Percentiles rank a stretch among this genome's conserved stretches.
Evolutionary conservation across 92 coral and sea anemone genomes (phyloP).

Genomic region (Plumapathes pennacea): DNA sequence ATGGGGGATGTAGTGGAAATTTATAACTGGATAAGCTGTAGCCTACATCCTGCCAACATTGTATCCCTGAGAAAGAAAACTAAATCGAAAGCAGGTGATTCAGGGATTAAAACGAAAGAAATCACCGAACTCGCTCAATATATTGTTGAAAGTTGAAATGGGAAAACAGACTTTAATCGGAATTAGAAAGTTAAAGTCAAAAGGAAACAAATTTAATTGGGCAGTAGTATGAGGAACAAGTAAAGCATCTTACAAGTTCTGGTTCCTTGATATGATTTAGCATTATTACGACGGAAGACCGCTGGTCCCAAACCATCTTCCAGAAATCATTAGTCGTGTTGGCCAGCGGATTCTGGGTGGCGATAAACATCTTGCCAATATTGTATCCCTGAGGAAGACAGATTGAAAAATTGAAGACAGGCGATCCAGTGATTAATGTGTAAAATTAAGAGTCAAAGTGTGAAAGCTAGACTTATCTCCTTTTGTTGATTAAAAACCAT

Average conservation of each 20-base stretch:
- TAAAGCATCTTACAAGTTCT: constrained; percentile 58
- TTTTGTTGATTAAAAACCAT: no score
- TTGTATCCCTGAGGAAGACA: constrained; percentile 64
- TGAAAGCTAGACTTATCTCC: no score
- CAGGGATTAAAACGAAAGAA: no score
- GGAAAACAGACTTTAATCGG: no score
- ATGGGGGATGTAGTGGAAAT: no score
- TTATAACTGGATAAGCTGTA: no score
- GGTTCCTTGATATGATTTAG: constrained; percentile 63
- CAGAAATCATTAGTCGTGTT: constrained; percentile 88
- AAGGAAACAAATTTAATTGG: not conserved
- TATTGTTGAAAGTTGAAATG: not conserved
- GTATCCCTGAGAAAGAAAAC: constrained; percentile 59
- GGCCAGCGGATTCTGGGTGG: constrained; percentile 88
- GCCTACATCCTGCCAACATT: constrained; percentile 69
- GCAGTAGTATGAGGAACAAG: not conserved
- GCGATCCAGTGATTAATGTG: no score
- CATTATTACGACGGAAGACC: constrained; percentile 91
- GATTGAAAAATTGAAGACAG: no score
- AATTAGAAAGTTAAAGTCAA: not conserved
- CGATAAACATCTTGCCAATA: constrained; percentile 74
- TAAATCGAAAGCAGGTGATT: no score
- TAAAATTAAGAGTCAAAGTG: no score
- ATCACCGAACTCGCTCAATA: not conserved
- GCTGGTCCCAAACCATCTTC: constrained; percentile 99